Conservation (phyloP, 2,888 invertebrate genomes). For the Dorcus parallelipipedus region DNA sequence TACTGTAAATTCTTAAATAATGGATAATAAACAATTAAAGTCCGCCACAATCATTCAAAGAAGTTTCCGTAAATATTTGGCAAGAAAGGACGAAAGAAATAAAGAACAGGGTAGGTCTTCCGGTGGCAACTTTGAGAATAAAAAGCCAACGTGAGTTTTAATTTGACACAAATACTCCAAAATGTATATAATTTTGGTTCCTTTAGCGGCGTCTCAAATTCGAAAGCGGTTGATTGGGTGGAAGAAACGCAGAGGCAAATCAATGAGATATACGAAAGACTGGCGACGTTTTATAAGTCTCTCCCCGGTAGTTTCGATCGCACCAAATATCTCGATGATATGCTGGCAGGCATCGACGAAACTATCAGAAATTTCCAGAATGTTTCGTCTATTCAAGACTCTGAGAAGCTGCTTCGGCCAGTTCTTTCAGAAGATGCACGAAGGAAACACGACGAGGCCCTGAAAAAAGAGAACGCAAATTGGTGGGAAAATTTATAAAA, state of each 20-base stretch:
- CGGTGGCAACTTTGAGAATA: no score
- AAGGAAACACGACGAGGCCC: slow-evolving; percentile 11
- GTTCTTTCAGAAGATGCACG: slow-evolving; percentile 8
- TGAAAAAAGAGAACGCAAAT: slow-evolving; percentile 8
- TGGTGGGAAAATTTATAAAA: slow-evolving; percentile 21
- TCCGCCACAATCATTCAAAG: slow-evolving; percentile 15
- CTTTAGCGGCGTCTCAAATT: no score
- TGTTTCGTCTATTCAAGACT: slow-evolving; percentile 4
- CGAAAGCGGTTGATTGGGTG: neutral
- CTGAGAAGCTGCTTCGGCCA: neutral
- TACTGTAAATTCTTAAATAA: neutral
- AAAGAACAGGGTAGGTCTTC: no score
- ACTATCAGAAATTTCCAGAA: neutral
- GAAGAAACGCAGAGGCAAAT: slow-evolving; percentile 3
- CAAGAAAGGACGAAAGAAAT: neutral
- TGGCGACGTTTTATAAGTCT: slow-evolving; percentile 7
- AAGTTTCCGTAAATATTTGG: slow-evolving; percentile 12
- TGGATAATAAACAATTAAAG: slow-evolving; percentile 1
- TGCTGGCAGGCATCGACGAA: neutral
- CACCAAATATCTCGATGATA: neutral
- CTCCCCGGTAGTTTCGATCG: neutral
- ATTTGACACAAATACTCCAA: no score
- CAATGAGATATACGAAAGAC: neutral
- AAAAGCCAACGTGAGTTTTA: no score
- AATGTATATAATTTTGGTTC: no score